phyloP scores from a whole-genome alignment of 2,113 vertebrate genomes.

The Vidua chalybeata region DNA sequence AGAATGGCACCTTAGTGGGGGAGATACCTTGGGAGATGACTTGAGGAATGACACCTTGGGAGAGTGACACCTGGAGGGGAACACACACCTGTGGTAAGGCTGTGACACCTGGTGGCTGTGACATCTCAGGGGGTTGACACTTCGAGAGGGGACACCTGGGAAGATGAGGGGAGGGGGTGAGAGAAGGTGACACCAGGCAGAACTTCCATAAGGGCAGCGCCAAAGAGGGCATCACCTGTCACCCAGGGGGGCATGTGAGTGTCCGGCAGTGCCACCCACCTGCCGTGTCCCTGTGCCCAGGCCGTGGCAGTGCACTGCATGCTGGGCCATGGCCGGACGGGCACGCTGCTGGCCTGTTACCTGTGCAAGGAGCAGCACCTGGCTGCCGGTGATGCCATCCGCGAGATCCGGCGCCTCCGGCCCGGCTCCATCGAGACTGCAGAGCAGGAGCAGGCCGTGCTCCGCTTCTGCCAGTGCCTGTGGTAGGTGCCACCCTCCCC shows the following conservation, averaged over 20 bases:
- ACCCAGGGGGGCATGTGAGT: accelerated
- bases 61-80: neutral
- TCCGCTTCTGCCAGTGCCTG: conserved; percentile 82
- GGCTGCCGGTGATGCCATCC: conserved; percentile 79
- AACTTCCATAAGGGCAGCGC: accelerated
- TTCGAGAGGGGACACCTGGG: neutral
- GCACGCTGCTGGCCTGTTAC: conserved; percentile 96
- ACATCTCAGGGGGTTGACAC: neutral
- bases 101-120: neutral
- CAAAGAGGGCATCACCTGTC: accelerated
- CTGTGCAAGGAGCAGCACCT: conserved; percentile 80
- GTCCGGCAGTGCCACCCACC: neutral
- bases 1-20: neutral
- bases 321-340: conserved; percentile 88
- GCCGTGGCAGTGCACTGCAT: conserved; percentile 90
- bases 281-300: neutral
- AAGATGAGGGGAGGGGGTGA: neutral
- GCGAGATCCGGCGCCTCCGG: conserved; percentile 83
- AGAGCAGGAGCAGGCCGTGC: conserved; percentile 88
- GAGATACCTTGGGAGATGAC: too few species aligned
- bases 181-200: neutral
- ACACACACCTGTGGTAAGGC: neutral
- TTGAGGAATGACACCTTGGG: neutral
- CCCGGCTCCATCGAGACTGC: conserved; percentile 88
- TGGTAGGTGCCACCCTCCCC: neutral